Base-by-base conservation (phyloP, 2,113 vertebrate species). In the Apteryx mantelli region DNA sequence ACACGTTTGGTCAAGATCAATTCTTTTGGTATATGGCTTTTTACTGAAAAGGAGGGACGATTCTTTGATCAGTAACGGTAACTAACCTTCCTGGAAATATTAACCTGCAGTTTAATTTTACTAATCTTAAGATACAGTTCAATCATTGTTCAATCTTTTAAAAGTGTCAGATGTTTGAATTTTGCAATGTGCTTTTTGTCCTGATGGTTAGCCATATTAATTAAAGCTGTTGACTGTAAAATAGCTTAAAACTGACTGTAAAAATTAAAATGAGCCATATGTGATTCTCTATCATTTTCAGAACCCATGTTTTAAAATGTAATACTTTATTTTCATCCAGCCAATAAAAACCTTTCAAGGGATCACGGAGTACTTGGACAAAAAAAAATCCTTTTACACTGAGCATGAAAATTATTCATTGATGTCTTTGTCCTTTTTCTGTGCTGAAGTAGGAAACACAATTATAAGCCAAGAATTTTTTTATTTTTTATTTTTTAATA, bases 141-240 rank as follows among this genome's bases (percentile, higher is more conserved):
- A 70, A 71, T 58, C 21, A 79, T 74, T 21, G 4, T 64, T 81
- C 18, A n/a, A 19, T 40, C 82, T 60, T 63, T 58, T 50, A 2
- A 19, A 15, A 2, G 66, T 19, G 8, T 56, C 0, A 0, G 0
- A 2, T 74, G 13, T 78, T 38, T 7, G 1, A 87, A 52, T 30
- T 60, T 7, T 12, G 24, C 58, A 42, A 36, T 22, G 8, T 5
- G 65, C 13, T 58, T 70, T 89, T 81, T 53, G 16, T 89, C 20
- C 65, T 86, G 73, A n/a, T 78, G 28, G 58, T 92, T 71, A 79
- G 26, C 46, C 8, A 12, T 75, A 63, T 79, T 82, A 89, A 76
- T 30, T 56, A 75, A n/a, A 91, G 50, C 11, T 68, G 30, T 34
- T 19, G 56, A 60, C 30, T 60, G 19, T 34, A 60, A 34, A 60